Evolutionary conservation across 1,140 invertebrate genomes (phyloP), one percentile per base, ranked within the genome.

Genomic region (Drosophila rhopaloa): DNA sequence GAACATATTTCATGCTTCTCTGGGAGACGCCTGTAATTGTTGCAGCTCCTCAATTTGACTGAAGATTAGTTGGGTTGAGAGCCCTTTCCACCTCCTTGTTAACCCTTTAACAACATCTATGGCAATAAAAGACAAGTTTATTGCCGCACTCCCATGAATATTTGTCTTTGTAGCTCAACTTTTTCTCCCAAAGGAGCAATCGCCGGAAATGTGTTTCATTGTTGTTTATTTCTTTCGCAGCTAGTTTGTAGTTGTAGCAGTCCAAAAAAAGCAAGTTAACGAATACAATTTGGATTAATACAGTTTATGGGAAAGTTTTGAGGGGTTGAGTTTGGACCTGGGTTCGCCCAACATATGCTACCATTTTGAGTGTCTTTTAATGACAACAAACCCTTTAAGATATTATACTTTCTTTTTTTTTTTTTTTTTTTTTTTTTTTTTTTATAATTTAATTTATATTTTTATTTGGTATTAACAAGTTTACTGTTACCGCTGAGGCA

Each of bases 101-200:
- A 68, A 68, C 65, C 61, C 62, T 67, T 70, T 47, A 35, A 68
- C 63, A 71, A 67, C 67, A 58, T 48, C 65, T 41, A 32, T 35
- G 67, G 51, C 67, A 70, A 70, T 71, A 58, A 71, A 71, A 57
- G 50, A 50, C 44, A 50, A 71, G 43, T 71, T 70, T 70, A 71
- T 58, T 55, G 65, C 29, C 53, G 29, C 55, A 54, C n/a, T 43
- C 50, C 37, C 67, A 58, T 71, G 53, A 71, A 71, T 71, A 48
- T 70, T 57, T 71, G 65, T 71, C 65, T 71, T 71, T 57, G 24
- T 38, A 37, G 4, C 41, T 29, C 10, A 68, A 68, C 46, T 68
- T 71, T 70, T 44, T 19, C 8, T 71, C 51, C 65, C 67, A 27
- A 58, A 41, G 51, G 67, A 57, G 43, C 67, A 71, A 71, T 71